These are phyloP conservation scores for Myotis daubentonii DNA, from an alignment of 2,797 vertebrate genomes.

Conservation along the genomic window DNA sequence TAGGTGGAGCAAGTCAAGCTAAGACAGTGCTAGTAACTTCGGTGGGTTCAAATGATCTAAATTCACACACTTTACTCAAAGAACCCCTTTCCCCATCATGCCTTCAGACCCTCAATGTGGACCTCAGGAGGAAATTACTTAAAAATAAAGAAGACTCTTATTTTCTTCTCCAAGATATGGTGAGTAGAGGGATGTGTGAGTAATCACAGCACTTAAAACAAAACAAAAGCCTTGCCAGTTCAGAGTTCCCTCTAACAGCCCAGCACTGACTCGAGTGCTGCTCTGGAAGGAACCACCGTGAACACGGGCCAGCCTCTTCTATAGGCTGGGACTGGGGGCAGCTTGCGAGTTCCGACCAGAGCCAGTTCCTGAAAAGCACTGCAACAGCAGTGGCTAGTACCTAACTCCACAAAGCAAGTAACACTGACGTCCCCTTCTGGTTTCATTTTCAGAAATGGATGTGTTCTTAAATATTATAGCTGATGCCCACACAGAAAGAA, in stretches of 20 bases:
- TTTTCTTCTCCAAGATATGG: neutral
- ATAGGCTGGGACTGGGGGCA: no score
- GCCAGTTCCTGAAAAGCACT: neutral
- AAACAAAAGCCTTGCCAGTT: neutral
- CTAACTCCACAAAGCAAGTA: neutral
- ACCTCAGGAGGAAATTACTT: slow-evolving; percentile 6
- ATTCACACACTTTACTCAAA: neutral
- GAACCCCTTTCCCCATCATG: neutral
- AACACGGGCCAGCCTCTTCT: neutral
- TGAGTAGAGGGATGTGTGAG: neutral
- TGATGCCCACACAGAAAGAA: slow-evolving; percentile 29
- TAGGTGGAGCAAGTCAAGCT: neutral
- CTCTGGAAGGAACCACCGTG: neutral
- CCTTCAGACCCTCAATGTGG: neutral
- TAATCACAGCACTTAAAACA: neutral
- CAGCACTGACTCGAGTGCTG: neutral
- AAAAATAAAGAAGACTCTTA: neutral
- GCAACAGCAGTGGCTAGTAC: neutral
- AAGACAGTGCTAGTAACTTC: neutral
- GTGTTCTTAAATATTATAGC: neutral
- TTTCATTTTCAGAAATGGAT: slow-evolving; percentile 8
- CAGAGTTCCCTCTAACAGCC: neutral
- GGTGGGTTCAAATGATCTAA: neutral
- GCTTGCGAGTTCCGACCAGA: neutral
- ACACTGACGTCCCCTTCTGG: neutral